phyloP scores from a whole-genome alignment of 1,140 invertebrate species.

The Neodiprion fabricii region DNA sequence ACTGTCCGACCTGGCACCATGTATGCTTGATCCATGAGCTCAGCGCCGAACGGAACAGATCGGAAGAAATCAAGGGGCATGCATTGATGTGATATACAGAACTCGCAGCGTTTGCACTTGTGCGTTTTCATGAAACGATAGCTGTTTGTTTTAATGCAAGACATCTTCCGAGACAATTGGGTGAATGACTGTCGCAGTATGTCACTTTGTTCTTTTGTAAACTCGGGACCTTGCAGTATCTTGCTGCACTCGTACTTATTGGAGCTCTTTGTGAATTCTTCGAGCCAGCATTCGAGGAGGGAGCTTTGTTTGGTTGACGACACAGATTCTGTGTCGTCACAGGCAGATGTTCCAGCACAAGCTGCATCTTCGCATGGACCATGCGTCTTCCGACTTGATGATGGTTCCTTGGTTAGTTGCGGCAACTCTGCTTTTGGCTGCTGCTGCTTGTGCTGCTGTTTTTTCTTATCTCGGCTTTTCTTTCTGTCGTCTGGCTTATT shows the following conservation, averaged over 20 bases:
- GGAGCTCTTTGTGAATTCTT: neutral
- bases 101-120: neutral
- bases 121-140: neutral
- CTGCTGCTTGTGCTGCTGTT: slow-evolving; percentile 6
- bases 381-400: neutral
- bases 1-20: neutral
- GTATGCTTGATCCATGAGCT: slow-evolving; percentile 3
- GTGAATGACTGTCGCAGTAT: neutral
- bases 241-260: neutral
- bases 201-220: neutral
- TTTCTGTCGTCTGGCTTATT: neutral
- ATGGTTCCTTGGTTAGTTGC: slow-evolving; percentile 2
- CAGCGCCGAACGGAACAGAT: slow-evolving; percentile 3
- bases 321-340: neutral
- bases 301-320: neutral
- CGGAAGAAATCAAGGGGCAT: neutral
- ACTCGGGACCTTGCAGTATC: neutral
- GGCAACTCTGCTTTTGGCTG: slow-evolving; percentile 6
- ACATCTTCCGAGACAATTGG: neutral
- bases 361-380: slow-evolving; percentile 1
- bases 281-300: neutral
- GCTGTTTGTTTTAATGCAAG: neutral
- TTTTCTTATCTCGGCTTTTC: neutral
- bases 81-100: neutral
- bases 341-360: neutral